Evolutionary conservation across 2,113 vertebrate species (phyloP).

Genomic region (Gymnorhina tibicen): DNA sequence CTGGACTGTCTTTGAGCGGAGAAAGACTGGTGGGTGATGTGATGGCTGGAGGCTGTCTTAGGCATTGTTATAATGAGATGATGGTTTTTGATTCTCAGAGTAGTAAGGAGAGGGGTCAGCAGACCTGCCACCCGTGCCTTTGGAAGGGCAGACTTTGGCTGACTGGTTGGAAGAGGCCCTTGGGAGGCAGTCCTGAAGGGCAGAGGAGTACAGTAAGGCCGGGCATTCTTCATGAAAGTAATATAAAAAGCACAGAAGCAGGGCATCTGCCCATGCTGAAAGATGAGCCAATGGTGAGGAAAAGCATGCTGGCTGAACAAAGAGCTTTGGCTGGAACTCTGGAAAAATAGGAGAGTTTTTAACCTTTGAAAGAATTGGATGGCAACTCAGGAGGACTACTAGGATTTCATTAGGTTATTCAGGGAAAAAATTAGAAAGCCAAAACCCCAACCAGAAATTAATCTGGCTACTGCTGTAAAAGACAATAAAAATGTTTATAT

Average conservation of each 20-base stretch:
- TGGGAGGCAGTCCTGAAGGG: background rate
- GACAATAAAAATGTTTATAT: background rate
- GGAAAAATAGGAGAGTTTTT: background rate
- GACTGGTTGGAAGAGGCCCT: background rate
- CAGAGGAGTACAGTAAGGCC: background rate
- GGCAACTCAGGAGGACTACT: background rate
- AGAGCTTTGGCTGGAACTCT: background rate
- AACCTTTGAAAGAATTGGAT: background rate
- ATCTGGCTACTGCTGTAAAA: background rate
- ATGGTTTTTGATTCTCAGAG: background rate
- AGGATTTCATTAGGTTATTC: background rate
- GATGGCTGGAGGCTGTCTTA: background rate
- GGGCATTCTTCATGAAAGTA: background rate
- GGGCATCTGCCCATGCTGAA: rapidly evolving
- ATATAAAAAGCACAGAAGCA: background rate
- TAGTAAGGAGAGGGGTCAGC: background rate
- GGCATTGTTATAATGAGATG: background rate
- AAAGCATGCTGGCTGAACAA: background rate
- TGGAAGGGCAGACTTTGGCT: background rate
- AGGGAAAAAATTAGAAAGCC: background rate
- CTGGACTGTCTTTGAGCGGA: too few relatives aligned
- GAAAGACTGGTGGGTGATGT: background rate
- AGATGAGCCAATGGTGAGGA: background rate
- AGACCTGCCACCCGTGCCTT: background rate
- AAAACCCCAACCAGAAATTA: background rate